A percentile compares a stretch with the other conserved stretches of the same genome.
Evolutionary conservation across 2,888 invertebrate species (phyloP).

Genomic region (Dorcus hopei): DNA sequence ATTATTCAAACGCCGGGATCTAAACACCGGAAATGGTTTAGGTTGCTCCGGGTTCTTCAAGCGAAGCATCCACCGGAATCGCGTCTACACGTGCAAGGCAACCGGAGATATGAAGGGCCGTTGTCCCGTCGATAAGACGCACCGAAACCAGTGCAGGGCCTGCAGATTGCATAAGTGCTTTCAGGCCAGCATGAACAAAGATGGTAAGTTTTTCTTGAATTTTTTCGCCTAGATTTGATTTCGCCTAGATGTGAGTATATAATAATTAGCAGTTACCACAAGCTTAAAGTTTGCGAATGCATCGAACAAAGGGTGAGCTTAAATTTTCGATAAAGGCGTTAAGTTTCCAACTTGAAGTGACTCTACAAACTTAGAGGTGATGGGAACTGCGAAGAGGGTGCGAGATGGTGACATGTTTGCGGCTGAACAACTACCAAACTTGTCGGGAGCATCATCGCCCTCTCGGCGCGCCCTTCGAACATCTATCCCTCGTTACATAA

Average conservation of each 20-base stretch:
- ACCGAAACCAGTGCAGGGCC: constrained; percentile 94
- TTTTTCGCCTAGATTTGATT: not conserved
- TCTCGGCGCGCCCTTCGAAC: not conserved
- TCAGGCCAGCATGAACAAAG: constrained; percentile 95
- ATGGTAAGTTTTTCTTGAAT: constrained; percentile 68
- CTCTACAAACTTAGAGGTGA: constrained; percentile 23
- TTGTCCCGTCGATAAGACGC: constrained; percentile 95
- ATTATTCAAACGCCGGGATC: constrained; percentile 12
- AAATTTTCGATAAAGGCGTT: constrained; percentile 27
- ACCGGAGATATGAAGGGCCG: constrained; percentile 85
- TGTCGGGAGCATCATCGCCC: constrained; percentile 37
- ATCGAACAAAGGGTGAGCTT: not conserved
- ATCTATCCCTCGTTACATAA: not conserved
- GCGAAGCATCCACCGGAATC: constrained; percentile 91
- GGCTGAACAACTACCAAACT: constrained; percentile 48
- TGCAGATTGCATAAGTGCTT: constrained; percentile 94
- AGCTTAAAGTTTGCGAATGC: too few relatives aligned
- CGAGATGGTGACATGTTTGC: constrained; percentile 47
- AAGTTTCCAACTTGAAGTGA: constrained; percentile 39
- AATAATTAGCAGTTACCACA: too few relatives aligned
- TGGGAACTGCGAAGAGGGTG: constrained; percentile 12
- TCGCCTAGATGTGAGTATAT: too few relatives aligned
- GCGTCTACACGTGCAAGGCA: constrained; percentile 96
- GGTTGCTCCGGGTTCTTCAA: constrained; percentile 96
- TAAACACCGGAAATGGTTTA: constrained; percentile 39